A percentile compares a stretch with the other conserved stretches of the same genome.
These are phyloP conservation scores for Lasius fuliginosus DNA, from an alignment of 2,888 invertebrate genomes.

Conservation along the genomic window DNA sequence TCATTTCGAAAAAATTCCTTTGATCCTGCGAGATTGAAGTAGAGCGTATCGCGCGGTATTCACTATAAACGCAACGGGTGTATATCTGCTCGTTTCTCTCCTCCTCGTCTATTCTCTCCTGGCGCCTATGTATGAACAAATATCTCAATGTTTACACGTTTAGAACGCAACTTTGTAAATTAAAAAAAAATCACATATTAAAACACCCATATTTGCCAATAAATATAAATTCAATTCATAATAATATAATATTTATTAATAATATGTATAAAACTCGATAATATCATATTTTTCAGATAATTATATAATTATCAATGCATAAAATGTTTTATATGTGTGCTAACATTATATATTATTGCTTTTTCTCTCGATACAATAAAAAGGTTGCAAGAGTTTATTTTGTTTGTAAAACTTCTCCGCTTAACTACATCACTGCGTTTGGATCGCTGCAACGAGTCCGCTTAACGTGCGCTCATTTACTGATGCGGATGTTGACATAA, in stretches of 20 bases:
- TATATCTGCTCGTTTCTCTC: not conserved
- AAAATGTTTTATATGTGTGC: not conserved
- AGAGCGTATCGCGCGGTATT: not conserved
- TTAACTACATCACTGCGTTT: not conserved
- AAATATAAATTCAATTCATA: not conserved
- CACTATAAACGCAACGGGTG: not conserved
- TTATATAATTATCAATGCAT: not conserved
- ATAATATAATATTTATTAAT: not conserved
- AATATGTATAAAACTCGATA: not conserved
- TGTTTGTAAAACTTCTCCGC: not conserved
- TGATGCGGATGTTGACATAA: not conserved
- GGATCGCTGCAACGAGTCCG: not conserved
- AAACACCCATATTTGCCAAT: not conserved
- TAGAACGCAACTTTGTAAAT: not conserved
- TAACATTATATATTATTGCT: not conserved
- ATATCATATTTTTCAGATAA: not conserved
- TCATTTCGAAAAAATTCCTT: constrained; percentile 48
- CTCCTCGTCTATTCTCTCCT: not conserved
- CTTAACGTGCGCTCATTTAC: constrained; percentile 15
- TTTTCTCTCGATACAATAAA: not conserved
- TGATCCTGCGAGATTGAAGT: constrained; percentile 58
- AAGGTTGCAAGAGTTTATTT: not conserved
- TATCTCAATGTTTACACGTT: not conserved
- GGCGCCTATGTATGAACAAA: not conserved
- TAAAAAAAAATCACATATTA: not conserved